phyloP scores from a whole-genome alignment of 1,140 invertebrate genomes.

The Bombus waltoni region DNA sequence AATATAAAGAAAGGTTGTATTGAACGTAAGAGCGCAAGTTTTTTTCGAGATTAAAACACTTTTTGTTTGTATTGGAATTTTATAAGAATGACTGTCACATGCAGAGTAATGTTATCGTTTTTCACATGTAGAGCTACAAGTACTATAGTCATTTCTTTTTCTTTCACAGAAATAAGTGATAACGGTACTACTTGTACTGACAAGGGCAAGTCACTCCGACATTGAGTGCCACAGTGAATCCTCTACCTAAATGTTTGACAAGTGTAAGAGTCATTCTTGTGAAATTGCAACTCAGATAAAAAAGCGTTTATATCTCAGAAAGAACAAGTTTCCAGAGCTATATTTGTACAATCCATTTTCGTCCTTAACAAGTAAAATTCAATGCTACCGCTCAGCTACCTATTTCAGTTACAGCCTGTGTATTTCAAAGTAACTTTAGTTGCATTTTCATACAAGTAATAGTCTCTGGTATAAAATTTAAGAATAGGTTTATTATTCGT shows the following conservation, averaged over 20 bases:
- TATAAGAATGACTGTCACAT: neutral
- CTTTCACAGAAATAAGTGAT: neutral
- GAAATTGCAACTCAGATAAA: neutral
- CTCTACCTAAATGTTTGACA: neutral
- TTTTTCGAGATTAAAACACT: neutral
- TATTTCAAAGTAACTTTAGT: too few species aligned
- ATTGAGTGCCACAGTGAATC: neutral
- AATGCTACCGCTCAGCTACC: too few species aligned
- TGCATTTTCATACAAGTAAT: too few species aligned
- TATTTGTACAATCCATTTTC: too few species aligned
- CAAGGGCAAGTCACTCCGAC: neutral
- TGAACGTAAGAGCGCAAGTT: too few species aligned
- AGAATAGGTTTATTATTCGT: too few species aligned
- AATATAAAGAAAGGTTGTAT: too few species aligned
- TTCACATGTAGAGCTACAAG: neutral
- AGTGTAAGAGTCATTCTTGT: neutral
- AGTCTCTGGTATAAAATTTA: too few species aligned
- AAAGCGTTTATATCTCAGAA: neutral
- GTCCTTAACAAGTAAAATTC: too few species aligned
- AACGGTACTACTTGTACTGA: neutral
- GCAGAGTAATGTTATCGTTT: neutral
- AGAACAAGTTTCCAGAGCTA: too few species aligned
- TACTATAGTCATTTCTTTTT: neutral
- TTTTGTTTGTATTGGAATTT: neutral
- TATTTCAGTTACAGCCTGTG: too few species aligned